Evolutionary conservation across 2,888 invertebrate genomes (phyloP).

Genomic region (Apodemia zela): DNA sequence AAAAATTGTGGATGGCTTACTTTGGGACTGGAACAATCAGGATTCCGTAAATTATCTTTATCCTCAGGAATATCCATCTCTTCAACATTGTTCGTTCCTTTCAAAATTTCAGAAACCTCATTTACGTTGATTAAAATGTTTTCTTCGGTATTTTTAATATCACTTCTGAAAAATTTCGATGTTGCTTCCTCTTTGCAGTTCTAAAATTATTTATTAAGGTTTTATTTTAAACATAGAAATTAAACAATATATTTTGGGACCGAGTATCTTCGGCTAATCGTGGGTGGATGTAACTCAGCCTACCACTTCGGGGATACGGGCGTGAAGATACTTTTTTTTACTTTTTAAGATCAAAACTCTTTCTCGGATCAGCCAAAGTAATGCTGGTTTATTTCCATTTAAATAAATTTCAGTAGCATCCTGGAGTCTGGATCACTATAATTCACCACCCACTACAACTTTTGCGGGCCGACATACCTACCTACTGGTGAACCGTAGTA

Average conservation of each 20-base stretch:
- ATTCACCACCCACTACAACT: too few relatives aligned
- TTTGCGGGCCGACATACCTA: too few relatives aligned
- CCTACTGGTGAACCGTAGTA: too few relatives aligned
- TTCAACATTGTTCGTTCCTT: neutral
- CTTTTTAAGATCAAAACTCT: too few relatives aligned
- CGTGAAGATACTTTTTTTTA: too few relatives aligned
- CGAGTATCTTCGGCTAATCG: too few relatives aligned
- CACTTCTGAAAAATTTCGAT: slow-evolving; percentile 53
- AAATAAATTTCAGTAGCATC: neutral
- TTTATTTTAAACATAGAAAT: neutral
- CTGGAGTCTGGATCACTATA: too few relatives aligned
- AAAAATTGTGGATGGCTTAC: neutral
- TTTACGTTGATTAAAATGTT: neutral
- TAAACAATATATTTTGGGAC: neutral
- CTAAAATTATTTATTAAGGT: slow-evolving; percentile 36
- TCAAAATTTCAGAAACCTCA: slow-evolving; percentile 14
- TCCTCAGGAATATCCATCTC: neutral
- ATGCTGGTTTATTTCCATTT: too few relatives aligned
- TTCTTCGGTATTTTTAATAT: slow-evolving; percentile 31
- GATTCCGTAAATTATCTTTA: neutral
- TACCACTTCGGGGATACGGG: too few relatives aligned
- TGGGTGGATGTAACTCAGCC: too few relatives aligned
- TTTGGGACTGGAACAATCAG: slow-evolving; percentile 3
- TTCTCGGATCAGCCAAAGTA: too few relatives aligned
- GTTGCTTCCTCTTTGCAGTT: slow-evolving; percentile 43